Conservation (phyloP, 2,888 invertebrate species). For the Chloromyia formosa region DNA sequence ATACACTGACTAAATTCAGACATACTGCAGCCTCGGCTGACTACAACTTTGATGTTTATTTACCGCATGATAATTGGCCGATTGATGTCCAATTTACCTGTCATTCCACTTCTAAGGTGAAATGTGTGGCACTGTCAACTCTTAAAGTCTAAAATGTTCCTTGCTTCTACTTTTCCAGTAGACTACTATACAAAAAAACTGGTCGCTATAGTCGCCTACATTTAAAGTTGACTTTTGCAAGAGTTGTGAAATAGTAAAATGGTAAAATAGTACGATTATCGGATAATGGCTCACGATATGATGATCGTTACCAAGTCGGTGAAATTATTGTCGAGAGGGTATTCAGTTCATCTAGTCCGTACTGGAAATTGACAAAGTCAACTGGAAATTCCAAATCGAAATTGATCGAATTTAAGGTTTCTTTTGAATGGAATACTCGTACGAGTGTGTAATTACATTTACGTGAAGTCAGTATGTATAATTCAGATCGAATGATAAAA, state of each 20-base stretch:
- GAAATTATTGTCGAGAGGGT: constrained; percentile 12
- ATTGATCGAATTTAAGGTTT: constrained; percentile 13
- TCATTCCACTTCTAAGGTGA: constrained; percentile 34
- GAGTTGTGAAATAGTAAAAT: constrained; percentile 39
- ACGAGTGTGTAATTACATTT: no score
- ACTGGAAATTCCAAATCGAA: constrained; percentile 3
- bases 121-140: constrained; percentile 44
- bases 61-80: constrained; percentile 41
- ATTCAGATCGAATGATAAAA: neutral
- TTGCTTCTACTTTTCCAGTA: no score
- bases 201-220: constrained; percentile 25
- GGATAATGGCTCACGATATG: constrained; percentile 40
- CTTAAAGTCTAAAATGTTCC: constrained; percentile 13
- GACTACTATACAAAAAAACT: neutral
- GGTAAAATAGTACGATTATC: constrained; percentile 33
- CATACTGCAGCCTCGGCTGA: neutral
- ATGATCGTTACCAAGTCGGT: constrained; percentile 13
- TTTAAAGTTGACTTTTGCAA: constrained; percentile 32
- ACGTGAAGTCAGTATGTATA: no score
- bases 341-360: constrained; percentile 6
- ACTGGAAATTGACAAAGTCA: constrained; percentile 33
- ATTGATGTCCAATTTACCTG: constrained; percentile 44
- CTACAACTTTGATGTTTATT: constrained; percentile 36
- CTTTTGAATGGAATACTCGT: neutral
- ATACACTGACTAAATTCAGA: neutral